Percentiles rank a stretch among this genome's conserved stretches.
Evolutionary conservation across 2,113 vertebrate species (phyloP).

Genomic region (Tyto alba): DNA sequence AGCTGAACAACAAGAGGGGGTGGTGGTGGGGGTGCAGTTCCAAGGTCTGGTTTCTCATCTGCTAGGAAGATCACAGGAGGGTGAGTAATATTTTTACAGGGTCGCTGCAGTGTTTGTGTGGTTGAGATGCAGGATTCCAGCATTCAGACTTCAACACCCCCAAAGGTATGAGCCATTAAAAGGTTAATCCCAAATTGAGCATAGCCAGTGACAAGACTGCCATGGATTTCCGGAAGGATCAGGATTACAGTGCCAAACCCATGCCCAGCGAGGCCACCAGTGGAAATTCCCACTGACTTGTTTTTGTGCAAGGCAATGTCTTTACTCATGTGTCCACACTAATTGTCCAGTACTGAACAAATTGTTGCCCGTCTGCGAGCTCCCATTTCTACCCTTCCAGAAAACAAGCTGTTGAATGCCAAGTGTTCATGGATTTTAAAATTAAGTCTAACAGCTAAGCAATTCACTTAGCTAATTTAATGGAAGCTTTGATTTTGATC

Average conservation of each 20-base stretch:
- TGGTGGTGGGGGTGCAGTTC: not conserved
- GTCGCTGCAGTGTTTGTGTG: not conserved
- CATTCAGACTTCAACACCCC: not conserved
- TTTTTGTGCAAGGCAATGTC: not conserved
- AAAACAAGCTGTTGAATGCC: not conserved
- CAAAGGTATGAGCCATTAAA: not conserved
- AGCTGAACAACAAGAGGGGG: not conserved
- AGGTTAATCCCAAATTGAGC: not conserved
- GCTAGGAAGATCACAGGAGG: not conserved
- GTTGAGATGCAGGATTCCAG: not conserved
- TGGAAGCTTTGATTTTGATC: not conserved
- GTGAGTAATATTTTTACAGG: not conserved
- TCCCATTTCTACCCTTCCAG: not conserved
- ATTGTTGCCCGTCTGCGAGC: not conserved
- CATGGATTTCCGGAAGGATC: not conserved
- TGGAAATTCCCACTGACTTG: constrained; percentile 13
- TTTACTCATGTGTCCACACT: not conserved
- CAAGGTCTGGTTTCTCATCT: constrained; percentile 1
- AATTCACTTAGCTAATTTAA: not conserved
- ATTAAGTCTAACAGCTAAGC: not conserved
- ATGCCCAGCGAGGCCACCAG: not conserved
- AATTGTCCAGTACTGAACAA: not conserved
- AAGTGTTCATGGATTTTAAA: not conserved
- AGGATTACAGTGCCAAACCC: not conserved
- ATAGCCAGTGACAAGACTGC: not conserved